Evolutionary conservation across 2,888 invertebrate species (phyloP), one percentile per base, ranked within the genome.

Genomic region (Drosophila birchii): DNA sequence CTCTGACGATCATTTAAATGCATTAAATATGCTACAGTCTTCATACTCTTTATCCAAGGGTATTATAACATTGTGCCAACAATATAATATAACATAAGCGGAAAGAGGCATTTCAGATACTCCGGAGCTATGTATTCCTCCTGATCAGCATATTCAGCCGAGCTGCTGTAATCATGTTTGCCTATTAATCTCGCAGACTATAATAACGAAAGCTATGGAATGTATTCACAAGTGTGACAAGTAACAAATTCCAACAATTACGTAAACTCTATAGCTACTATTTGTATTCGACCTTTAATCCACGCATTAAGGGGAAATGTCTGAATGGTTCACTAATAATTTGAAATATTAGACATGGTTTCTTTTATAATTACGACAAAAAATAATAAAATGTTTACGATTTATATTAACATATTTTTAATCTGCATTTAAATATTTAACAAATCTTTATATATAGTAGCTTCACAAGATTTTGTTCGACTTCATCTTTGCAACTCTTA

Each of bases 391-490:
- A 26, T 26, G 9, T 56, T 36, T 38, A 23, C 36, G 16, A 56
- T 41, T 16, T n/a, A 7, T 16, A 59, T 73, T 66, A 59, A 23
- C 78, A 81, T 63, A 63, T 66, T 55, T 76, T 11, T 6, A 57
- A 67, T 79, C 5, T 67, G 64, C 56, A 75, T 78, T 78, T 51
- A 23, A 82, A 71, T 80, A 54, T 32, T 14, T 26, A 41, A 44
- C 26, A 54, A 9, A 14, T 3, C 18, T 6, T 43, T 57, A 70
- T 72, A 83, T 57, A n/a, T n/a, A n/a, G n/a, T n/a, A 79, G 56
- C 51, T 8, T 18, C 29, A 23, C 38, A 16, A 18, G 2, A 11
- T 1, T 16, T 41, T 1, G 5, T 3, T 44, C 26, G 16, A 23
- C 14, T 11, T 26, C 34, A 51, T n/a, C 11, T 56, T 20, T 23